These are phyloP conservation scores for Upupa epops DNA, from an alignment of 2,113 vertebrate species.

Conservation along the genomic window DNA sequence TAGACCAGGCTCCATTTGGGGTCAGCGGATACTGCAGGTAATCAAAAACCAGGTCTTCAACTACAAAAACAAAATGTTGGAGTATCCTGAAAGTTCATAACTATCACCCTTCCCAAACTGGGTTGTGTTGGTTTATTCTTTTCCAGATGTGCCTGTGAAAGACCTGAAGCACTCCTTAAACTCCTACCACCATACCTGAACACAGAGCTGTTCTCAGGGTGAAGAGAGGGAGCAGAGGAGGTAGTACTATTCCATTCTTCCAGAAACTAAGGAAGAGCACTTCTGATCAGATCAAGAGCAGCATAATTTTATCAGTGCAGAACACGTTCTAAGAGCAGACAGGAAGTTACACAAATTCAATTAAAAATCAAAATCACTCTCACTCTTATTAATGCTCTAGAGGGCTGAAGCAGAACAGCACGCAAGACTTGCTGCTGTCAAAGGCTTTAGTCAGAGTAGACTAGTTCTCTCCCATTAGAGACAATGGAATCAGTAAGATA, in stretches of 20 bases:
- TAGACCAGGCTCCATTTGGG: slow-evolving; percentile 18
- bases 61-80: not conserved
- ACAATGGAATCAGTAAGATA: not conserved
- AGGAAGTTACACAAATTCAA: not conserved
- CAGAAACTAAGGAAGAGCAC: not conserved
- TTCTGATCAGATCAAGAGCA: not conserved
- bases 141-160: not conserved
- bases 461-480: not conserved
- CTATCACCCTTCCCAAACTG: not conserved
- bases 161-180: not conserved
- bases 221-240: not conserved
- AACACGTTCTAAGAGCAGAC: not conserved
- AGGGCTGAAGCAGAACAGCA: not conserved
- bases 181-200: not conserved
- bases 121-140: not conserved
- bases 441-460: not conserved
- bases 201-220: not conserved
- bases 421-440: not conserved
- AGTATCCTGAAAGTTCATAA: not conserved
- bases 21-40: not conserved
- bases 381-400: not conserved
- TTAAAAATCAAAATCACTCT: not conserved
- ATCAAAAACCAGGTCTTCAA: slow-evolving; percentile 4
- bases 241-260: not conserved
- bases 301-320: not conserved